phyloP scores from a whole-genome alignment of 2,113 vertebrate genomes.

The Benitochromis conjunctus region DNA sequence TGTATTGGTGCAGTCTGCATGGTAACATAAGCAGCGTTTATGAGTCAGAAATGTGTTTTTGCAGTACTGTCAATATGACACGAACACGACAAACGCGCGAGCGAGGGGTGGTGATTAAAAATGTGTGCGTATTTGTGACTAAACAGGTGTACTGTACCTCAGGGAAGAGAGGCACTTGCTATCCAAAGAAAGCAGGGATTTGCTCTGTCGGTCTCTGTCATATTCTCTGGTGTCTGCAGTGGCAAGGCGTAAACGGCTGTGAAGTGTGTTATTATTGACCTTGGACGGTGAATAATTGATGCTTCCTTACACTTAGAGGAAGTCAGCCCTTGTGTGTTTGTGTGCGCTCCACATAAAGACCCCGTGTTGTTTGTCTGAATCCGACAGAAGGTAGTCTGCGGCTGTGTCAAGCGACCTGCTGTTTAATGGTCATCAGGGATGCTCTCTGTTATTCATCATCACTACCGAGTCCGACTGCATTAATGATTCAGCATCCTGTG shows the following conservation, averaged over 20 bases:
- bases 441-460: conserved; percentile 9
- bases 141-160: neutral
- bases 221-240: neutral
- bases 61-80: neutral
- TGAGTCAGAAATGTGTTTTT: neutral
- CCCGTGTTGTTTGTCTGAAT: neutral
- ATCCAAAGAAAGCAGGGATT: neutral
- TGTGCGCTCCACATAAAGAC: neutral
- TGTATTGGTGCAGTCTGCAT: neutral
- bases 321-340: neutral
- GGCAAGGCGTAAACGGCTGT: neutral
- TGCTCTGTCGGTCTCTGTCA: neutral
- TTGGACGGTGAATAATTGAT: conserved; percentile 40
- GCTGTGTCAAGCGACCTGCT: neutral
- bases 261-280: conserved; percentile 16
- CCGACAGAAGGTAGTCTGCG: neutral
- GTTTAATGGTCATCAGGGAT: conserved; percentile 28
- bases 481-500: conserved; percentile 45
- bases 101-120: neutral
- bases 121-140: neutral
- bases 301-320: neutral
- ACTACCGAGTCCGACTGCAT: conserved; percentile 3
- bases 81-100: neutral
- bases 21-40: neutral
- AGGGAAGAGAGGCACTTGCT: neutral